Percentiles rank a stretch among this genome's conserved stretches.
These are phyloP conservation scores for Agonopterix arenella DNA, from an alignment of 2,888 invertebrate genomes.

Conservation along the genomic window DNA sequence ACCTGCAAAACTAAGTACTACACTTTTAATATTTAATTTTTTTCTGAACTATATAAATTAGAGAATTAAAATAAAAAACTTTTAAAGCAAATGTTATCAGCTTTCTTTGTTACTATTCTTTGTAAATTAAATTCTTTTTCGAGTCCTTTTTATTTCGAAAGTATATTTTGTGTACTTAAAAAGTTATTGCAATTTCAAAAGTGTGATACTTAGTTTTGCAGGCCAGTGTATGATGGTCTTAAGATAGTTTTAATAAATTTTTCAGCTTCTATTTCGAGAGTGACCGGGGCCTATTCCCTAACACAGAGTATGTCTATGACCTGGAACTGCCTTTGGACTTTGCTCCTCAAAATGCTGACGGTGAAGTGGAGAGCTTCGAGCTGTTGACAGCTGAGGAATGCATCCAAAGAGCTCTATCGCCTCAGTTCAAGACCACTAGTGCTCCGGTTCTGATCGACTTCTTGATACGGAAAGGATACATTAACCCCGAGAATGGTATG, in stretches of 20 bases:
- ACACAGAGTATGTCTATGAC: constrained; percentile 96
- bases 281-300: constrained; percentile 94
- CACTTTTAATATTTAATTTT: too few relatives aligned
- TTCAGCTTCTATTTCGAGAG: constrained; percentile 93
- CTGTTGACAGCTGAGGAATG: constrained; percentile 89
- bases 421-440: constrained; percentile 95
- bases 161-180: too few relatives aligned
- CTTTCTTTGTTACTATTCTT: too few relatives aligned
- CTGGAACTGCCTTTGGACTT: constrained; percentile 93
- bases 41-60: too few relatives aligned
- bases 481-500: constrained; percentile 92
- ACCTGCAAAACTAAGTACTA: too few relatives aligned
- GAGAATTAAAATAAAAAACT: too few relatives aligned
- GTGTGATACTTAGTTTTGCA: too few relatives aligned
- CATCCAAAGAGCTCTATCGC: constrained; percentile 86
- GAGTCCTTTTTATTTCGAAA: too few relatives aligned
- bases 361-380: constrained; percentile 95
- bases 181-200: too few relatives aligned
- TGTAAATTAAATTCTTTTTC: too few relatives aligned
- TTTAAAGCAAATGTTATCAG: too few relatives aligned
- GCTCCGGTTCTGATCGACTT: constrained; percentile 95
- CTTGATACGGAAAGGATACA: constrained; percentile 91
- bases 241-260: constrained; percentile 14
- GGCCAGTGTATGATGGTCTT: background rate
- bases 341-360: constrained; percentile 94